Conservation (phyloP, 1,140 invertebrate species). For the Drosophila prosaltans region DNA sequence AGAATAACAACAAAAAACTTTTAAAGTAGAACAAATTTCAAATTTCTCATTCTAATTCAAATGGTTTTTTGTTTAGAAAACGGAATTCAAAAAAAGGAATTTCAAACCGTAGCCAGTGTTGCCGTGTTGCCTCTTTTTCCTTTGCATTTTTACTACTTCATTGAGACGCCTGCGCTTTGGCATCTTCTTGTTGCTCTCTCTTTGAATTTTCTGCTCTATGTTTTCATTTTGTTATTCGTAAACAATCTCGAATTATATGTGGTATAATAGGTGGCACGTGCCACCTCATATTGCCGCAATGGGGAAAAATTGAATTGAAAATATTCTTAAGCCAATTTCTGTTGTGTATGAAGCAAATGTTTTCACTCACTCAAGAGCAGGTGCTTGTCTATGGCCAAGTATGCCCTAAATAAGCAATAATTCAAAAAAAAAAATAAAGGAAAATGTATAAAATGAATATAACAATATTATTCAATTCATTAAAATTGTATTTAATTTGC, state of each 20-base stretch:
- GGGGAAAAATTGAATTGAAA: slow-evolving; percentile 4
- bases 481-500: not conserved
- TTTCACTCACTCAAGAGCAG: slow-evolving; percentile 51
- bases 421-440: not conserved
- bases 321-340: slow-evolving; percentile 24
- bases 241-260: slow-evolving; percentile 45
- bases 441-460: slow-evolving; percentile 27
- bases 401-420: slow-evolving; percentile 70
- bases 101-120: slow-evolving; percentile 55
- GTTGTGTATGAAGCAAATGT: slow-evolving; percentile 61
- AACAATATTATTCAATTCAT: not conserved
- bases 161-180: slow-evolving; percentile 57
- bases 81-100: not conserved
- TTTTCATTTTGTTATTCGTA: slow-evolving; percentile 73
- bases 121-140: slow-evolving; percentile 42
- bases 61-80: too few relatives aligned
- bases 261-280: slow-evolving; percentile 50
- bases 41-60: not conserved
- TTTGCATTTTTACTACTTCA: slow-evolving; percentile 4
- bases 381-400: slow-evolving; percentile 30
- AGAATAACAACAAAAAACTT: not conserved
- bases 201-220: slow-evolving; percentile 49
- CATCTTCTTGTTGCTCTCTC: not conserved
- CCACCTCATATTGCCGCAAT: slow-evolving; percentile 17
- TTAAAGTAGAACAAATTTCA: not conserved